A percentile compares a stretch with the other conserved stretches of the same genome.
Conservation (phyloP, 2,113 vertebrate genomes). For the Boulengeromyrus knoepffleri region DNA sequence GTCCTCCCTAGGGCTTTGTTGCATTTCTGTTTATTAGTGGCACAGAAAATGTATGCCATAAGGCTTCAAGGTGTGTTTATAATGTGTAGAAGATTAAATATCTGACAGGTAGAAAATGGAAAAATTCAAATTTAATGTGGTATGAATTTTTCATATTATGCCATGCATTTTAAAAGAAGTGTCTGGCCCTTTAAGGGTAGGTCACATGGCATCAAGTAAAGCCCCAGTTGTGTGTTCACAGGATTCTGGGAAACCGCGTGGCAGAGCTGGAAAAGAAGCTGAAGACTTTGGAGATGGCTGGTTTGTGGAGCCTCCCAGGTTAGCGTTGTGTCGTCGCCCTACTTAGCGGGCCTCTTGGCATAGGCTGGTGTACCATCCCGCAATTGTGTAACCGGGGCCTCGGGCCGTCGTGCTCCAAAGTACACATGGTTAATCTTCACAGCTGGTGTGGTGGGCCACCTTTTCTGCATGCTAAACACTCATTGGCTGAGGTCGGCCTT, state of each 20-base stretch:
- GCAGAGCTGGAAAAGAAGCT: constrained; percentile 92
- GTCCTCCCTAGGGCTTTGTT: background rate
- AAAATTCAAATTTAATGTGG: background rate
- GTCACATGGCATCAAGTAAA: background rate
- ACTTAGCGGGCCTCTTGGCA: background rate
- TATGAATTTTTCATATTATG: background rate
- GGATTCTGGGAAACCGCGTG: constrained; percentile 89
- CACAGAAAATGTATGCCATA: background rate
- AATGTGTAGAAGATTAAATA: background rate
- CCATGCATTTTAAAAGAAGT: background rate
- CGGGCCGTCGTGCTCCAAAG: background rate
- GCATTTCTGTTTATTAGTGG: background rate
- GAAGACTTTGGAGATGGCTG: constrained; percentile 87
- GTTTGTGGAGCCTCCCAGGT: constrained; percentile 97
- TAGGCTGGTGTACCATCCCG: background rate
- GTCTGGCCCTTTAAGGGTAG: background rate
- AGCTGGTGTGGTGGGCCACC: background rate
- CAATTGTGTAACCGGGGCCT: background rate
- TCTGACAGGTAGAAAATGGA: background rate
- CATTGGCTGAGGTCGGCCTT: background rate
- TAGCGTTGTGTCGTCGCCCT: constrained; percentile 22
- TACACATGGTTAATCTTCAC: background rate
- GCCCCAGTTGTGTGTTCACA: constrained; percentile 38
- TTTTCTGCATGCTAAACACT: background rate
- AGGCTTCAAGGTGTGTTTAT: background rate